Conservation (phyloP, 1,140 invertebrate species). For the Anastrepha obliqua region DNA sequence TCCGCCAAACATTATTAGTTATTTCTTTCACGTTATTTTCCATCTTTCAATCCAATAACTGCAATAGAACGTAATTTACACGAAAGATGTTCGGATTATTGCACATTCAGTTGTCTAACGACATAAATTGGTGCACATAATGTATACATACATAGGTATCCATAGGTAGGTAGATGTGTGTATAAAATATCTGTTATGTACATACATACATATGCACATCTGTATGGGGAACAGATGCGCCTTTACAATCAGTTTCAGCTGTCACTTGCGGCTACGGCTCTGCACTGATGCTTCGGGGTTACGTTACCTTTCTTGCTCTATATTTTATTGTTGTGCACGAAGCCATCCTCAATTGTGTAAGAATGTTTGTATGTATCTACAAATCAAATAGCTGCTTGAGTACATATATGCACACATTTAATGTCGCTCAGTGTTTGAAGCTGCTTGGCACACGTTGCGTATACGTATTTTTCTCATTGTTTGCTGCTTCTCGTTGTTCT, state of each 20-base stretch:
- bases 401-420: neutral
- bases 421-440: neutral
- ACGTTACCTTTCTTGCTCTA: conserved; percentile 33
- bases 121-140: too few relatives aligned
- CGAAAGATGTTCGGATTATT: neutral
- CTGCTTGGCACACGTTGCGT: conserved; percentile 32
- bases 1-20: neutral
- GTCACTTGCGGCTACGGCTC: neutral
- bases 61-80: neutral
- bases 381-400: neutral
- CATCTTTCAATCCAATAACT: neutral
- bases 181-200: neutral
- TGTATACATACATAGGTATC: neutral
- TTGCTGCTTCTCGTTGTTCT: neutral
- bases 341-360: neutral
- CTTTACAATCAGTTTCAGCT: conserved; percentile 15
- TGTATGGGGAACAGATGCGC: too few relatives aligned
- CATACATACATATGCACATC: too few relatives aligned
- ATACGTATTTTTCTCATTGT: conserved; percentile 21
- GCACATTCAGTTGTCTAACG: neutral
- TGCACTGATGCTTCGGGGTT: neutral
- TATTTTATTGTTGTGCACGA: conserved; percentile 13
- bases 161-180: neutral
- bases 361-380: neutral
- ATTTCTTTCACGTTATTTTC: neutral